Base-by-base conservation (phyloP, 1,140 invertebrate species). In the Drosophila rufa region DNA sequence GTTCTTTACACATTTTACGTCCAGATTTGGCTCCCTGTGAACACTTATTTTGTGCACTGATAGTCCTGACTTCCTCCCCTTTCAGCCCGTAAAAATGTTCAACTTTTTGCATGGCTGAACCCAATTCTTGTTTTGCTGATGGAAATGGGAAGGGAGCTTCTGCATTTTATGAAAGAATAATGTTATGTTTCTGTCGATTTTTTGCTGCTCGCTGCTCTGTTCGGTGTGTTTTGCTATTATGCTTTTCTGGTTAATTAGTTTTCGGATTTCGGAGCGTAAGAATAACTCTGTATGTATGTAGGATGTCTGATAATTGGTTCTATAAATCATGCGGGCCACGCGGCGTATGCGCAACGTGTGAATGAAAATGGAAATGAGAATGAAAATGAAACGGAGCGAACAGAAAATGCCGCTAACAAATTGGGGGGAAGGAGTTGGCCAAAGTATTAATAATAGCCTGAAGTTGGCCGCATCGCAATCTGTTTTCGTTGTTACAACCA, bases 191-290 rank as follows among this genome's bases (percentile, higher is more conserved):
- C 30, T 33, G 25, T 33, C 60, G 58, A 47, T 27, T 42, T 43
- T 43, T 51, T 25, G 14, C 57, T 25, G 30, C 30, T 68, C 5
- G n/a, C 36, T 2, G 33, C 17, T 19, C 15, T 19, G 22, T 42
- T 61, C 14, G 46, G 14, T 51, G 19, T 64, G 38, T n/a, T 15
- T 56, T 25, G 40, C 19, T 36, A 46, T 58, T 66, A 47, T 57
- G 33, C 22, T 67, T 59, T 73, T 70, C 69, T 73, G 66, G 36
- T 19, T 73, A 73, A 73, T 73, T 73, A 73, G 69, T 51, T 73
- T 67, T 60, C 45, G 36, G 27, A 33, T 42, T 67, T 68, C n/a
- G 36, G 30, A 60, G 57, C 45, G 30, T 14, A 59, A 59, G 25
- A 59, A 67, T 59, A 64, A 42, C 56, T 38, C 15, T 22, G 15